Evolutionary conservation across 2,888 invertebrate genomes (phyloP).

Genomic region (Thecocarcelia acutangulata): DNA sequence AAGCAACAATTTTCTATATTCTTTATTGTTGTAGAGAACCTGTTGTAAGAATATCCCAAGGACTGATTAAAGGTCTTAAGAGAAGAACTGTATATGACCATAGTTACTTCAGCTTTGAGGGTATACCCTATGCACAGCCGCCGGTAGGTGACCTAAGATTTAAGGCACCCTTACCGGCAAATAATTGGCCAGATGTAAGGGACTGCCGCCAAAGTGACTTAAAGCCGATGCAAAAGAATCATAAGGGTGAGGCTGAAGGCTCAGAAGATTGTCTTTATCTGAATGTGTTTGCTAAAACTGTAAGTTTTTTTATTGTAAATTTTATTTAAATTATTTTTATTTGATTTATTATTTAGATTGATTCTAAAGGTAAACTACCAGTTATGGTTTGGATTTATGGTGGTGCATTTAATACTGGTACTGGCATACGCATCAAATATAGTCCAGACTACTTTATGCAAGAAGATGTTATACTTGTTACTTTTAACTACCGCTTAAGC

Average conservation of each 20-base stretch:
- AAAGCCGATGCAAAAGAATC: constrained; percentile 78
- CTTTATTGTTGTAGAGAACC: constrained; percentile 30
- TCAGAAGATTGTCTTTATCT: constrained; percentile 82
- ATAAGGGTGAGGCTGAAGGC: constrained; percentile 80
- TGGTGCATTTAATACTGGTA: constrained; percentile 80
- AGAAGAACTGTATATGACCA: constrained; percentile 78
- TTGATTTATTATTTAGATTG: constrained; percentile 60
- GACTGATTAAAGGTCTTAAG: constrained; percentile 77
- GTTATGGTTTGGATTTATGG: constrained; percentile 82
- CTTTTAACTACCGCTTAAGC: constrained; percentile 81
- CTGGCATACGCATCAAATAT: constrained; percentile 73
- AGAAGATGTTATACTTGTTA: constrained; percentile 80
- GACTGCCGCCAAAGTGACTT: constrained; percentile 80
- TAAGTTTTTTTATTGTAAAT: constrained; percentile 43
- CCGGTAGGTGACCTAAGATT: constrained; percentile 78
- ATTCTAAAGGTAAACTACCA: constrained; percentile 70
- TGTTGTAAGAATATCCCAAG: constrained; percentile 72
- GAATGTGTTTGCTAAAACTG: constrained; percentile 78
- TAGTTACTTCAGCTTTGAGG: constrained; percentile 78
- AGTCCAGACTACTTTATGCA: constrained; percentile 81
- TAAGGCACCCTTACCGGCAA: constrained; percentile 81
- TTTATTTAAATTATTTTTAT: neutral
- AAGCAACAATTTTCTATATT: neutral
- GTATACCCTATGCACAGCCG: constrained; percentile 79
- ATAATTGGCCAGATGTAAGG: constrained; percentile 80